Percentiles rank a stretch among this genome's conserved stretches.
Evolutionary conservation across 2,797 vertebrate species (phyloP).

Genomic region (Acanthiza pusilla): DNA sequence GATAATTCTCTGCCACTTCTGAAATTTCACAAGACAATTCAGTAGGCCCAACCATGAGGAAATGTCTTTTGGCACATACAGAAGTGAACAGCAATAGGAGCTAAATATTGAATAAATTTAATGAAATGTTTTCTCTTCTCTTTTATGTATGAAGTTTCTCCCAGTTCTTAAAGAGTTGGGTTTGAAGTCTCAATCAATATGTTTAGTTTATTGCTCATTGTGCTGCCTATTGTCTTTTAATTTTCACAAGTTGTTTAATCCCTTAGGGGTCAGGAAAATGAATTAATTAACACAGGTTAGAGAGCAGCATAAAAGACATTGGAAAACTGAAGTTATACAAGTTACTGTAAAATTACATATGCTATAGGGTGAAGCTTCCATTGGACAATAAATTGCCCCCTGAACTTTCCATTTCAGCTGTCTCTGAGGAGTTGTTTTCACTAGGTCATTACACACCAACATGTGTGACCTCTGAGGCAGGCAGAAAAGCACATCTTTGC

Average conservation of each 20-base stretch:
- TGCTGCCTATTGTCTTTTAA: neutral
- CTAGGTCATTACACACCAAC: neutral
- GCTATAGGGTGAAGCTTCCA: neutral
- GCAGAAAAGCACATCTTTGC: constrained; percentile 14
- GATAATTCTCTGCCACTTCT: neutral
- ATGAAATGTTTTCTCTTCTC: neutral
- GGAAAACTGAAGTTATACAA: neutral
- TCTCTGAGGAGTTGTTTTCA: neutral
- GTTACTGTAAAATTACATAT: neutral
- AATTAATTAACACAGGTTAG: neutral
- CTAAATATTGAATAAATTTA: neutral
- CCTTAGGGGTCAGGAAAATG: neutral
- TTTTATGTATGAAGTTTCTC: neutral
- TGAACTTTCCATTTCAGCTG: neutral
- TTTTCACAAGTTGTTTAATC: neutral
- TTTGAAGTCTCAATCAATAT: neutral
- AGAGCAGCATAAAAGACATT: neutral
- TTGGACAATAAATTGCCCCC: neutral
- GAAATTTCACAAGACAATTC: neutral
- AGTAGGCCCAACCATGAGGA: neutral
- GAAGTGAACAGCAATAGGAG: neutral
- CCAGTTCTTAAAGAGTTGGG: neutral
- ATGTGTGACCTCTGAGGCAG: neutral
- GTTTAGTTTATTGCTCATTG: neutral
- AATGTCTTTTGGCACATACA: neutral